A percentile compares a stretch with the other conserved stretches of the same genome.
Evolutionary conservation across 2,113 vertebrate species (phyloP).

Genomic region (Egretta garzetta): DNA sequence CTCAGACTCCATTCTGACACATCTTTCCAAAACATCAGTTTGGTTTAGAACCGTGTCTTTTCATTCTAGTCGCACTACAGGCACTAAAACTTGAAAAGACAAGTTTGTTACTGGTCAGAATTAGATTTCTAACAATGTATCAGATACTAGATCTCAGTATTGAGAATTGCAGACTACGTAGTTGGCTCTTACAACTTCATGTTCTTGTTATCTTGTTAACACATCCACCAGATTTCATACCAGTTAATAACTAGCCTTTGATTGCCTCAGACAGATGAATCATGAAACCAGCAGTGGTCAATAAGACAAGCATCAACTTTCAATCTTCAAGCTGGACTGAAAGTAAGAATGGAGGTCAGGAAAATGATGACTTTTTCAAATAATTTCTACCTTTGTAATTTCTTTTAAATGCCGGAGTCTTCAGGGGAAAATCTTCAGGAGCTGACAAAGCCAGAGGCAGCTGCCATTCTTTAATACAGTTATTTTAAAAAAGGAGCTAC

Average conservation of each 20-base stretch:
- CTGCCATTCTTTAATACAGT: background rate
- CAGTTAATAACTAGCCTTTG: background rate
- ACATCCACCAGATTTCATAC: background rate
- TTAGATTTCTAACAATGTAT: background rate
- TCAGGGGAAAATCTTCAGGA: background rate
- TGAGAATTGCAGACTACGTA: accelerated
- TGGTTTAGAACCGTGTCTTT: background rate
- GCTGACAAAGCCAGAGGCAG: background rate
- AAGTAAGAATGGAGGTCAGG: background rate
- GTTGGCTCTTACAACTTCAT: background rate
- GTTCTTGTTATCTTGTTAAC: background rate
- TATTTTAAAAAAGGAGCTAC: background rate
- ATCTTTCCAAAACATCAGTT: background rate
- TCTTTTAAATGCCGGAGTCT: background rate
- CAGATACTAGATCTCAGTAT: background rate
- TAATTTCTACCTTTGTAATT: background rate
- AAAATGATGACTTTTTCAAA: background rate
- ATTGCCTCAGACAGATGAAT: background rate
- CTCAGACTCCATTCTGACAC: background rate
- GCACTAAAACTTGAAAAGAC: background rate
- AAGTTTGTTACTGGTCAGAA: background rate
- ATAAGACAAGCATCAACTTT: background rate
- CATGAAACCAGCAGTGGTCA: background rate
- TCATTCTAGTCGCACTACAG: background rate
- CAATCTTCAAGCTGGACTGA: background rate